Conservation (phyloP, 2,797 vertebrate genomes). For the Notamacropus eugenii region DNA sequence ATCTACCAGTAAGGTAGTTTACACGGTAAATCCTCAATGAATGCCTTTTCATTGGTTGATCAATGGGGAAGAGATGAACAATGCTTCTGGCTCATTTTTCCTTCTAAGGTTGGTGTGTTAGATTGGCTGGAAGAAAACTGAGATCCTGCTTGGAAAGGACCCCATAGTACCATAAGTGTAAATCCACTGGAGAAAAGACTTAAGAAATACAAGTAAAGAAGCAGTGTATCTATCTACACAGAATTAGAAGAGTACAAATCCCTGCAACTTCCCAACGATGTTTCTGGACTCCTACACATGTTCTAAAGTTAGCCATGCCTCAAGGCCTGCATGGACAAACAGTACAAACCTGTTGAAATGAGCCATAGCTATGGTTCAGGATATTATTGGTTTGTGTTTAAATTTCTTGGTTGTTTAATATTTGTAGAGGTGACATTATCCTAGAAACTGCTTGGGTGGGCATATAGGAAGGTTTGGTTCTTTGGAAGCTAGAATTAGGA, state of each 20-base stretch:
- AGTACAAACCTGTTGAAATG: too few species aligned
- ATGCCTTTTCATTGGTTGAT: neutral
- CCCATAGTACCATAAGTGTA: neutral
- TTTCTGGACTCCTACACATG: neutral
- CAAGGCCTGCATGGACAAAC: neutral
- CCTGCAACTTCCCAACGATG: neutral
- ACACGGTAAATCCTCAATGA: neutral
- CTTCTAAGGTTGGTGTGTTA: neutral
- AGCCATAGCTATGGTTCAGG: neutral
- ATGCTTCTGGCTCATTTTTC: neutral
- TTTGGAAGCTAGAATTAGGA: neutral
- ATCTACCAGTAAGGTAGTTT: neutral
- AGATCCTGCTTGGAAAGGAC: neutral
- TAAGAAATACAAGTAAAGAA: neutral
- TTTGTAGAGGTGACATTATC: neutral
- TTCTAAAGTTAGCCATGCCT: neutral
- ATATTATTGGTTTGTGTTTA: neutral
- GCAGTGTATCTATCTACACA: fast-evolving
- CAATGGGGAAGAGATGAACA: neutral
- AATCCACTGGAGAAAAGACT: neutral
- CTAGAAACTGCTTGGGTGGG: neutral
- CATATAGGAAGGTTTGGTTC: neutral
- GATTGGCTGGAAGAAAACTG: neutral
- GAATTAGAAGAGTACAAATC: neutral
- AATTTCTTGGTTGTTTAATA: neutral